Conservation (phyloP, 1,140 invertebrate genomes). For the Leptinotarsa defecta region DNA sequence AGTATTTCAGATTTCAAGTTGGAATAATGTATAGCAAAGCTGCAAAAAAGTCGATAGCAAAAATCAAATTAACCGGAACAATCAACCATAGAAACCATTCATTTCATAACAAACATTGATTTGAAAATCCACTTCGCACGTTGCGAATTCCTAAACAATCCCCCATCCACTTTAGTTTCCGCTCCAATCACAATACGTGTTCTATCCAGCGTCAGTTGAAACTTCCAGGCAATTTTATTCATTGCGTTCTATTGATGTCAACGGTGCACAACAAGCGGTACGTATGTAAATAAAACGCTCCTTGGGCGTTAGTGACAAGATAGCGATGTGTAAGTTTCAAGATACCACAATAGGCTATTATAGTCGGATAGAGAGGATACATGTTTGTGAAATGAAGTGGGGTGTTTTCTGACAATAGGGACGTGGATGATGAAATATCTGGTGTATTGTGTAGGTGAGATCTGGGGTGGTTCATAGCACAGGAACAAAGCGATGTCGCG, state of each 20-base stretch:
- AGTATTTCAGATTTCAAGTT: too few relatives aligned
- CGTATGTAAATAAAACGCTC: slow-evolving; percentile 2
- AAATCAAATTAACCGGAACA: too few relatives aligned
- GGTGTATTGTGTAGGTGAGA: background rate
- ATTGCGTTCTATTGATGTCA: slow-evolving; percentile 3
- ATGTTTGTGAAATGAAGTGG: slow-evolving; percentile 8
- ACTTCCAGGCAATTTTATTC: background rate
- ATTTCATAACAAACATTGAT: too few relatives aligned
- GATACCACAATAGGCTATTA: slow-evolving; percentile 3
- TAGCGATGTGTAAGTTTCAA: background rate
- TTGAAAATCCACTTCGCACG: background rate
- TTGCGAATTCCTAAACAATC: slow-evolving; percentile 6
- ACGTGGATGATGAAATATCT: slow-evolving; percentile 1
- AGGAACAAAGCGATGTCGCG: background rate
- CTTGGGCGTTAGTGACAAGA: background rate
- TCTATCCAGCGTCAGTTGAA: background rate
- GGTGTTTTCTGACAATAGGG: background rate
- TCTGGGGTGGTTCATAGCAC: background rate
- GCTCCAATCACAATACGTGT: background rate
- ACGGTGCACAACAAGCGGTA: background rate
- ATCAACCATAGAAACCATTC: too few relatives aligned
- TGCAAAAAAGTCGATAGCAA: too few relatives aligned
- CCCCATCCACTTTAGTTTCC: background rate
- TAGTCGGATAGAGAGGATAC: background rate
- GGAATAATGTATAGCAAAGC: too few relatives aligned